Percentiles rank a stretch among this genome's conserved stretches.
phyloP scores from a whole-genome alignment of 2,113 vertebrate species.

The Chaetops frenatus region DNA sequence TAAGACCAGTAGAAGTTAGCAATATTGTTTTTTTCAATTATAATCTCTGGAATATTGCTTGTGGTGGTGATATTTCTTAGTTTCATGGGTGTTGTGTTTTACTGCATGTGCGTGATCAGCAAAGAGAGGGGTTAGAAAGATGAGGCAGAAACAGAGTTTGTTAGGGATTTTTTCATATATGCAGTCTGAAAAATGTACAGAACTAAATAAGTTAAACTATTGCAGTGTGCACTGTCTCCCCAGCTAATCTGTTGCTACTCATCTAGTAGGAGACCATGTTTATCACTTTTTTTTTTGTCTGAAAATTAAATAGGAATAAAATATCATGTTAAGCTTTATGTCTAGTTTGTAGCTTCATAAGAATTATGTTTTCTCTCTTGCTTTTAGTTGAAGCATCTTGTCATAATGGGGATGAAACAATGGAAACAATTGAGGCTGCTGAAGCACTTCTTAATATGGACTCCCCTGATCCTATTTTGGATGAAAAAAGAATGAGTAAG shows the following conservation, averaged over 20 bases:
- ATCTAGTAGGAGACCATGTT: not conserved
- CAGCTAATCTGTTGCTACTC: not conserved
- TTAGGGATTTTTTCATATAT: not conserved
- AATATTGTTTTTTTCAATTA: not conserved
- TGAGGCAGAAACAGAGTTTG: not conserved
- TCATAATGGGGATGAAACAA: conserved; percentile 87
- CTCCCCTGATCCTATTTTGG: conserved; percentile 80
- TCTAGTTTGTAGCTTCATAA: not conserved
- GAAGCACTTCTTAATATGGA: conserved; percentile 92
- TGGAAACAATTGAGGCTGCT: conserved; percentile 90
- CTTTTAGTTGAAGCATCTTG: conserved; percentile 84
- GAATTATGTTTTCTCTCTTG: not conserved
- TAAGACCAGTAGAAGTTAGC: not conserved
- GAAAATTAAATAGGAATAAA: not conserved
- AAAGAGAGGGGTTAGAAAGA: not conserved
- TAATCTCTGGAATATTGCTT: not conserved
- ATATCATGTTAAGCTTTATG: not conserved
- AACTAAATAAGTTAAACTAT: not conserved
- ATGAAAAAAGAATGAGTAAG: conserved; percentile 87
- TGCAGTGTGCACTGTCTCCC: not conserved
- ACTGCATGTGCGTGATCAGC: not conserved
- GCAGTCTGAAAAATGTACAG: not conserved
- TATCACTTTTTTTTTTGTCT: not conserved
- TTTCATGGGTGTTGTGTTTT: not conserved
- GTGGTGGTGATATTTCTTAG: not conserved